Base-by-base conservation (phyloP, 2,888 invertebrate genomes). In the Petrolisthes manimaculis region DNA sequence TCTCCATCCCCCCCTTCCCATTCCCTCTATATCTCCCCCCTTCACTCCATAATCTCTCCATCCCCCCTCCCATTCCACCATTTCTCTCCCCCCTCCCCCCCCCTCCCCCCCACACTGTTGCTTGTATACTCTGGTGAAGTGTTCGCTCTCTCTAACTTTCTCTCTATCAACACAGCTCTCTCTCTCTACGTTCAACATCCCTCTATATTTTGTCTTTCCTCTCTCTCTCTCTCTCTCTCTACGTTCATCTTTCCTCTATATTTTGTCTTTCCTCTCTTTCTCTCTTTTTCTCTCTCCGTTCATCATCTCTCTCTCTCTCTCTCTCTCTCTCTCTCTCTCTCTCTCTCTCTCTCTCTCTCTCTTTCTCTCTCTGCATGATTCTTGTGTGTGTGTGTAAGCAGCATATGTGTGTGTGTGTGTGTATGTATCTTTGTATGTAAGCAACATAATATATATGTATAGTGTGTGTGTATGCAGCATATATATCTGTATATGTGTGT, bases 281-380 rank as follows among this genome's bases (percentile, higher is more conserved):
- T 61, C 9, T 61, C 61, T 61, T 1, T 37, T 2, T 61, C 61
- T 61, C 9, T 61, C 61, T 61, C 12, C 18, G 61, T 61, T 9
- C 18, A 61, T 61, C 9, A 2, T 61, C 18, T 1, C 3, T 18
- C 18, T 14, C 9, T 61, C 12, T 18, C 61, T 61, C 61, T 61
- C 61, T 61, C 61, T 61, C 61, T 61, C 61, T 61, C 61, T 61
- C 61, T 61, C 61, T 61, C 61, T 61, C 61, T 61, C 61, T 61
- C 61, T 61, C 61, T 61, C 61, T 61, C 61, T 61, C 61, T 61
- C 61, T 61, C 61, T 61, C 61, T 61, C 61, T 61, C 61, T 61
- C 61, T 61, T 14, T 61, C 61, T 61, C 61, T 61, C 61, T 61
- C 61, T 61, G 12, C 61, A 14, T 37, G 37, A 37, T 37, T 37